These are phyloP conservation scores for Drosophila kanapiae DNA, from an alignment of 1,140 invertebrate genomes.

Conservation along the genomic window DNA sequence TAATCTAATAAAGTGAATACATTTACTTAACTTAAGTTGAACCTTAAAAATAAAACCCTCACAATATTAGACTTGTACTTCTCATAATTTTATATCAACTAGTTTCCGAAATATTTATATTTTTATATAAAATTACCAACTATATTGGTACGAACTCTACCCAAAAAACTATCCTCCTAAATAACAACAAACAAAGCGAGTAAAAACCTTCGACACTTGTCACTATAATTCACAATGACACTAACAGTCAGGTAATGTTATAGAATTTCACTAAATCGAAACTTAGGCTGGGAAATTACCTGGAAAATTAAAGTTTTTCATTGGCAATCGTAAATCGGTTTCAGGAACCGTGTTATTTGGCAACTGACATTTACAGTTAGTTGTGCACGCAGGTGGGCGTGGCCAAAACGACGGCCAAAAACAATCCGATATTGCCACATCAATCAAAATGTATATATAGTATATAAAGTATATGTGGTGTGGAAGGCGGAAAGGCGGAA, in stretches of 20 bases:
- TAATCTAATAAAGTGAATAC: too few relatives aligned
- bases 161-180: not conserved
- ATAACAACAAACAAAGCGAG: not conserved
- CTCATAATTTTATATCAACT: not conserved
- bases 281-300: conserved; percentile 13
- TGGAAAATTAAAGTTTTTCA: conserved; percentile 32
- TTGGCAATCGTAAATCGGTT: conserved; percentile 41
- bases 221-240: conserved; percentile 5
- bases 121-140: not conserved
- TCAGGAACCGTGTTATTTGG: conserved; percentile 38
- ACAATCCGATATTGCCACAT: conserved; percentile 61
- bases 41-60: too few relatives aligned
- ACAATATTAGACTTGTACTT: not conserved
- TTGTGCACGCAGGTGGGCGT: conserved; percentile 54
- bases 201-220: conserved; percentile 1
- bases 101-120: not conserved
- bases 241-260: conserved; percentile 9
- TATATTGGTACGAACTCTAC: not conserved
- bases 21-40: too few relatives aligned
- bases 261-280: conserved; percentile 3
- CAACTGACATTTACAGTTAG: conserved; percentile 37
- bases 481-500: not conserved
- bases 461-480: not conserved
- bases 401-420: conserved; percentile 18
- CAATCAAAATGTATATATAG: conserved; percentile 43